phyloP scores from a whole-genome alignment of 1,140 invertebrate species.

The Phthorimaea operculella region DNA sequence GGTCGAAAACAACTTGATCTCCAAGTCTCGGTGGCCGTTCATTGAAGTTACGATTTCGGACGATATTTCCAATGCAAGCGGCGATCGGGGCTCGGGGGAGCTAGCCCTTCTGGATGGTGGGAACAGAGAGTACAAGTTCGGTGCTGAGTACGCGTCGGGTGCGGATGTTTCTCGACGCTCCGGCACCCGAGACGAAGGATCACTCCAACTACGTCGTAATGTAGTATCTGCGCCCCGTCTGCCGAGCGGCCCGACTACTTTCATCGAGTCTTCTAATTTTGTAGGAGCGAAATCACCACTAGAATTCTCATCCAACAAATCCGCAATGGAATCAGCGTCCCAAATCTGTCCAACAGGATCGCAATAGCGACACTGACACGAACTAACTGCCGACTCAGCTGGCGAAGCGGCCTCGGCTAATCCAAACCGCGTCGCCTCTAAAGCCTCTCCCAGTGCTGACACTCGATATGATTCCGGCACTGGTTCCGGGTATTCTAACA shows the following conservation, averaged over 20 bases:
- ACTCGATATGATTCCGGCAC: slow-evolving; percentile 51
- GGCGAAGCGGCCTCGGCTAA: slow-evolving; percentile 55
- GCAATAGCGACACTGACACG: slow-evolving; percentile 84
- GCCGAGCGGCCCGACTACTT: slow-evolving; percentile 51
- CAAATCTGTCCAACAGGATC: slow-evolving; percentile 81
- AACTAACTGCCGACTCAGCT: slow-evolving; percentile 62
- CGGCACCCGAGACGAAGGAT: slow-evolving; percentile 64
- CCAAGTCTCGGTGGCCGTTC: slow-evolving; percentile 80
- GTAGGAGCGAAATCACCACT: slow-evolving; percentile 59
- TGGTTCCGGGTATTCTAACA: slow-evolving; percentile 51
- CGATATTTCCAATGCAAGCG: slow-evolving; percentile 73
- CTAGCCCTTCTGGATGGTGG: slow-evolving; percentile 65
- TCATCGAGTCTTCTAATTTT: slow-evolving; percentile 61
- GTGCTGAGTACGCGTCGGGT: slow-evolving; percentile 48
- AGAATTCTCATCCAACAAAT: slow-evolving; percentile 55
- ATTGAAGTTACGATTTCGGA: slow-evolving; percentile 81
- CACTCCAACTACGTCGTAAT: slow-evolving; percentile 72
- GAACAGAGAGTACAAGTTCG: slow-evolving; percentile 65
- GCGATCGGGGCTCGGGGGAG: slow-evolving; percentile 51
- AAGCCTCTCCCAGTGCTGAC: slow-evolving; percentile 58
- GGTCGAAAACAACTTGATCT: slow-evolving; percentile 80
- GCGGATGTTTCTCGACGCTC: slow-evolving; percentile 44
- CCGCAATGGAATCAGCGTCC: slow-evolving; percentile 72
- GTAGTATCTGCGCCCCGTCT: slow-evolving; percentile 56
- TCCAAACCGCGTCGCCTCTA: slow-evolving; percentile 56